A percentile compares a stretch with the other conserved stretches of the same genome.
Evolutionary conservation across 2,797 vertebrate genomes (phyloP).

Genomic region (Pterois miles): DNA sequence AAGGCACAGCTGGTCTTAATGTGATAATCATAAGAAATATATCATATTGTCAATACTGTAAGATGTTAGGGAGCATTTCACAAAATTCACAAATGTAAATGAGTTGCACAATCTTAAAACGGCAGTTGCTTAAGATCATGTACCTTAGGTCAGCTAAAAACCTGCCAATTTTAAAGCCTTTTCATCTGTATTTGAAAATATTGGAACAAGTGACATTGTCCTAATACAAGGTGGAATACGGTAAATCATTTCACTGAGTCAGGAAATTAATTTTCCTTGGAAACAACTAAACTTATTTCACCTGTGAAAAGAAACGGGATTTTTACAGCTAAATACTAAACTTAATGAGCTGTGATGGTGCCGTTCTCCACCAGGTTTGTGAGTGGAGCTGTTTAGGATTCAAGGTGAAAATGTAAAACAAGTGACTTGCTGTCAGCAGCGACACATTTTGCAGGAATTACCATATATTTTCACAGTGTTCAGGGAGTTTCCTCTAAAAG

Average conservation of each 20-base stretch:
- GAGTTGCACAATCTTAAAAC: not conserved
- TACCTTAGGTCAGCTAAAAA: not conserved
- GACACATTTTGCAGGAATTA: not conserved
- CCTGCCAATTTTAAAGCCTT: not conserved
- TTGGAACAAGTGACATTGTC: too few relatives aligned
- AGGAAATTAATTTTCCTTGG: not conserved
- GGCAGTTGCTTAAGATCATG: not conserved
- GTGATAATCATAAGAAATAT: not conserved
- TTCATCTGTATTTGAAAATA: constrained; percentile 20
- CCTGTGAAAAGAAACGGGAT: not conserved
- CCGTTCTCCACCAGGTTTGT: not conserved
- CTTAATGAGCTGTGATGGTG: not conserved
- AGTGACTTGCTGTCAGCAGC: not conserved
- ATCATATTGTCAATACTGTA: not conserved
- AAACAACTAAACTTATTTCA: not conserved
- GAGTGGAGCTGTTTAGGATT: not conserved
- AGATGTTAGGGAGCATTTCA: not conserved
- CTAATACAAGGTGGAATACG: too few relatives aligned
- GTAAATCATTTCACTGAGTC: not conserved
- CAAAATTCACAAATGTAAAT: not conserved
- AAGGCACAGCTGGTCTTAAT: not conserved
- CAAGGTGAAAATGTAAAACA: not conserved
- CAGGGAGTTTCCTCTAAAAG: constrained; percentile 17
- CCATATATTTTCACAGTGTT: not conserved
- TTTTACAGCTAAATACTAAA: not conserved